phyloP scores from a whole-genome alignment of 64 coral and sea anemone genomes.

The Astreopora myriophthalma region DNA sequence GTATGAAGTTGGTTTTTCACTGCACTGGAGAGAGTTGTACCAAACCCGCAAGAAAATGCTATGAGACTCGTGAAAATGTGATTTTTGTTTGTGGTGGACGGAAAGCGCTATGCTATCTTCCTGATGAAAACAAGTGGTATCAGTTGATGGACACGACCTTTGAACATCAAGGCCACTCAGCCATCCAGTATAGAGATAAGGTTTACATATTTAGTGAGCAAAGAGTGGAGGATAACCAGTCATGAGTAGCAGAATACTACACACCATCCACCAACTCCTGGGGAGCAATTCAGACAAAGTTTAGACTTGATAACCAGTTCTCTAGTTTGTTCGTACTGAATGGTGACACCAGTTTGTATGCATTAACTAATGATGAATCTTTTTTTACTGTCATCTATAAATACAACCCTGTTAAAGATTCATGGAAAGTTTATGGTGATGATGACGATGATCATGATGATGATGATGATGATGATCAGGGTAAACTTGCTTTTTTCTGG shows the following conservation, averaged over 20 bases:
- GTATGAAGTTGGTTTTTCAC: background rate
- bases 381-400: background rate
- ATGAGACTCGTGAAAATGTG: background rate
- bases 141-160: background rate
- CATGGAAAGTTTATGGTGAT: too few relatives aligned
- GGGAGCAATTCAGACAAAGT: background rate
- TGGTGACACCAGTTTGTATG: background rate
- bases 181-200: background rate
- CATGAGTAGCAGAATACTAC: background rate
- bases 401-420: background rate
- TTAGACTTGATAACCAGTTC: background rate
- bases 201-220: background rate
- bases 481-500: too few relatives aligned
- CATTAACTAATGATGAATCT: background rate
- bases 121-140: background rate
- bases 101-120: background rate
- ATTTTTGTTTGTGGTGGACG: background rate
- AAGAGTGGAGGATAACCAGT: background rate
- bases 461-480: too few relatives aligned
- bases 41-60: background rate
- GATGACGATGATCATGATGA: too few relatives aligned
- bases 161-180: background rate
- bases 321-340: background rate
- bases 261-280: background rate
- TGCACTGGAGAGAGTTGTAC: background rate